Evolutionary conservation across 2,888 invertebrate species (phyloP).

Genomic region (Girardia tigrina): DNA sequence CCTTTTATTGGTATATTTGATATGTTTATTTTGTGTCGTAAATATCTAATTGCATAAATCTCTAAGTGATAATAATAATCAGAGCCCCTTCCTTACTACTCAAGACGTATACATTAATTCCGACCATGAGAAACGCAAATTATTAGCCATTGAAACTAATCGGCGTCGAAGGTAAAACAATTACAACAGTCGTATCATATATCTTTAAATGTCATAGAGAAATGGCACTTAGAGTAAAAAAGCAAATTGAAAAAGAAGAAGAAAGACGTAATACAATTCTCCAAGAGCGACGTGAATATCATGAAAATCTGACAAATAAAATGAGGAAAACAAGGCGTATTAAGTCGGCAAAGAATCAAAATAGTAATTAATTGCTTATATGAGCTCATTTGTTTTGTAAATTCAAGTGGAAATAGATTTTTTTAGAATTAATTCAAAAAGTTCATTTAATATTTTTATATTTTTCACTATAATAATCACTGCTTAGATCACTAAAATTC

Average conservation of each 20-base stretch:
- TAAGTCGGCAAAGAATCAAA: not conserved
- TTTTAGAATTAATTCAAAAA: not conserved
- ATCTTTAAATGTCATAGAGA: not conserved
- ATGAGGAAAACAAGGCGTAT: not conserved
- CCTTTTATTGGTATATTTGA: not conserved
- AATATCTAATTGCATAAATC: too few relatives aligned
- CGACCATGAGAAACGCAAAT: constrained; percentile 7
- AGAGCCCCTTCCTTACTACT: not conserved
- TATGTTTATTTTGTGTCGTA: not conserved
- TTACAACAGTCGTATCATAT: too few relatives aligned
- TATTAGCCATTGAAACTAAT: not conserved
- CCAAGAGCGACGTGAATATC: not conserved
- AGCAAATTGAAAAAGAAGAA: constrained; percentile 20
- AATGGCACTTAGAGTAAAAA: not conserved
- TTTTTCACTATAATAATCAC: not conserved
- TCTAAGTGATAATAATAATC: not conserved
- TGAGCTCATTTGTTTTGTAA: not conserved
- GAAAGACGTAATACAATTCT: constrained; percentile 11
- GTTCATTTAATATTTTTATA: not conserved
- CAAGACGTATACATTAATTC: not conserved
- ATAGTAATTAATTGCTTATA: not conserved
- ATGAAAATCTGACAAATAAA: constrained; percentile 14
- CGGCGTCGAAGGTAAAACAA: not conserved
- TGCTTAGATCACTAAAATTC: too few relatives aligned
- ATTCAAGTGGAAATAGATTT: not conserved